Conservation (phyloP, 1,140 invertebrate genomes). For the Pseudomyrmex flavicornis region DNA sequence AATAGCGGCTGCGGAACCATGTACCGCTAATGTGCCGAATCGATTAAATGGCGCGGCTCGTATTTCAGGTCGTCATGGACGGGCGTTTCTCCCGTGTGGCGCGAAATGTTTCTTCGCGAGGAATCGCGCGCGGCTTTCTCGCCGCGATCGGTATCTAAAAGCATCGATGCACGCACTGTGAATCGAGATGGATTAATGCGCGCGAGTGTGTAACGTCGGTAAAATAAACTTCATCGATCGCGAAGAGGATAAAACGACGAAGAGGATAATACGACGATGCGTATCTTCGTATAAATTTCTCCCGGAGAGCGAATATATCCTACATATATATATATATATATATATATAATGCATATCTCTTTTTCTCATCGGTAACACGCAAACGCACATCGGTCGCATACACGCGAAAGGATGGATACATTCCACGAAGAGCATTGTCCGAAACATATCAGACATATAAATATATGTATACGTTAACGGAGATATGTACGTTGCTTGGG, state of each 20-base stretch:
- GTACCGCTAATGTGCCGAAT: constrained; percentile 67
- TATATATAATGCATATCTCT: not conserved
- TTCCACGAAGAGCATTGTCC: constrained; percentile 48
- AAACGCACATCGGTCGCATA: constrained; percentile 14
- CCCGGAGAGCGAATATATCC: not conserved
- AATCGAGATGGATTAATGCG: constrained; percentile 20
- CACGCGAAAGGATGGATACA: constrained; percentile 17
- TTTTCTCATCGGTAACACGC: not conserved
- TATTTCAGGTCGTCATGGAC: constrained; percentile 33
- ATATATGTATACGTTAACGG: constrained; percentile 50
- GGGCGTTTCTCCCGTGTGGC: constrained; percentile 35
- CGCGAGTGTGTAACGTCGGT: not conserved
- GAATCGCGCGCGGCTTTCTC: constrained; percentile 6
- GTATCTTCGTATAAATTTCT: constrained; percentile 15
- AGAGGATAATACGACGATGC: not conserved
- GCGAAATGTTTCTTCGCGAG: constrained; percentile 43
- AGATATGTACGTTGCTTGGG: constrained; percentile 14
- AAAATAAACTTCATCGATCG: constrained; percentile 17
- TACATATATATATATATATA: too few relatives aligned
- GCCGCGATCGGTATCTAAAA: not conserved
- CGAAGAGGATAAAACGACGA: not conserved
- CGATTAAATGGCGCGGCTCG: constrained; percentile 44
- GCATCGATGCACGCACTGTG: not conserved
- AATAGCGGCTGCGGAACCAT: constrained; percentile 47
- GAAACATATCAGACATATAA: constrained; percentile 57